These are phyloP conservation scores for Aphrophora alni DNA, from an alignment of 2,888 invertebrate genomes.

Conservation along the genomic window DNA sequence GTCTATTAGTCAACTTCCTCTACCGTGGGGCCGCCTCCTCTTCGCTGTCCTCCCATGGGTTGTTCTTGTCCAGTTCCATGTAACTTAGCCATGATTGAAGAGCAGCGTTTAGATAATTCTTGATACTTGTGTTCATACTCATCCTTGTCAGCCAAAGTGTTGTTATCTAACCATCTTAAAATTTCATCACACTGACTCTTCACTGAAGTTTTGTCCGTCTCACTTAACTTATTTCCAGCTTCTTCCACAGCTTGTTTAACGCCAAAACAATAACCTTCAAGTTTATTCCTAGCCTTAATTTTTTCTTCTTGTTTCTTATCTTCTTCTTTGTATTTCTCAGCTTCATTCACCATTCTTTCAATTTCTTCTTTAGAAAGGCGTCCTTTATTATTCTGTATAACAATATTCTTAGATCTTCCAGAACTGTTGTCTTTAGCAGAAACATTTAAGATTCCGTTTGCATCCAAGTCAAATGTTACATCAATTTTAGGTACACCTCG, in stretches of 20 bases:
- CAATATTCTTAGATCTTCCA: conserved; percentile 58
- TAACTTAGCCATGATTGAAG: conserved; percentile 58
- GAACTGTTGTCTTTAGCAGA: conserved; percentile 57
- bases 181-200: conserved; percentile 55
- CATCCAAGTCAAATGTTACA: conserved; percentile 76
- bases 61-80: conserved; percentile 45
- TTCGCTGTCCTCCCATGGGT: not conserved
- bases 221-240: conserved; percentile 55
- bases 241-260: conserved; percentile 57
- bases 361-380: conserved; percentile 60
- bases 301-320: conserved; percentile 56
- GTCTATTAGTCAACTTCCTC: conserved; percentile 67
- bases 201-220: conserved; percentile 57
- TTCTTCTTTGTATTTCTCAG: conserved; percentile 56
- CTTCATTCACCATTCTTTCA: conserved; percentile 58
- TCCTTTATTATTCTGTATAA: conserved; percentile 60
- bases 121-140: conserved; percentile 58
- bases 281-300: conserved; percentile 58
- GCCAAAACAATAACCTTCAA: conserved; percentile 57
- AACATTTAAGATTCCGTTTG: conserved; percentile 60
- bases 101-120: conserved; percentile 57
- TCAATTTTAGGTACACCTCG: conserved; percentile 79
- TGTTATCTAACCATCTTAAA: conserved; percentile 60
- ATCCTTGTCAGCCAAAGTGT: conserved; percentile 59
- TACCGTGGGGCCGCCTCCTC: conserved; percentile 60